Evolutionary conservation across 2,113 vertebrate genomes (phyloP), one percentile per base, ranked within the genome.

Genomic region (Antigone vipio): DNA sequence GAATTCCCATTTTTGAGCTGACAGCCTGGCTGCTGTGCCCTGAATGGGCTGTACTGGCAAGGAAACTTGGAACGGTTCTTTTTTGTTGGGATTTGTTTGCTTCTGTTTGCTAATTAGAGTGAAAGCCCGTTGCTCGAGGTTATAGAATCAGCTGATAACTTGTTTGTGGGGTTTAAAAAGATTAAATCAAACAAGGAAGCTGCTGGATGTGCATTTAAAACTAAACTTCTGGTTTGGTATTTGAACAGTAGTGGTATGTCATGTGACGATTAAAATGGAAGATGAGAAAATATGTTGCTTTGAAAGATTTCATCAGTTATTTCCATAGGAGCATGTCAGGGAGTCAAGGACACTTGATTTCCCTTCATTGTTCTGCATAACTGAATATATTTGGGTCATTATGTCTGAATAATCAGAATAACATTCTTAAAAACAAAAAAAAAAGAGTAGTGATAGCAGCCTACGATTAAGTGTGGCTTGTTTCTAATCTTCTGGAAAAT

Each of bases 281-380:
- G 77, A 87, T 62, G 49, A 92, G 45, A 83, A 95, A 92, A 91
- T 92, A 74, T 19, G 3, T 89, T 79, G 40, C 80, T 95, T 82
- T 87, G 49, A 89, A 92, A 7, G 4, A 77, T 68, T 89, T 95
- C 79, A 96, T 89, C 87, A 69, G 40, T 88, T 85, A 75, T 93
- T 97, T 95, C 84, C 84, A 87, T 50, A 85, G 69, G 34, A 89
- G 47, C 71, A 93, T 85, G 74, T 92, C 86, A 82, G 50, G 16
- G 58, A 97, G 96, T 85, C 66, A 60, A 93, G 74, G 91, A 93
- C 84, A 92, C 71, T 95, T 94, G 86, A 95, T 87, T 97, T 94
- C 30, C 32, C 80, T 85, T 81, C 80, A 45, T 94, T 95, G 86
- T 95, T 91, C 74, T 79, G 69, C 86, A 87, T 92, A 91, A 92